A percentile compares a stretch with the other conserved stretches of the same genome.
phyloP scores from a whole-genome alignment of 2,888 invertebrate genomes.

The Ypsolopha sequella region DNA sequence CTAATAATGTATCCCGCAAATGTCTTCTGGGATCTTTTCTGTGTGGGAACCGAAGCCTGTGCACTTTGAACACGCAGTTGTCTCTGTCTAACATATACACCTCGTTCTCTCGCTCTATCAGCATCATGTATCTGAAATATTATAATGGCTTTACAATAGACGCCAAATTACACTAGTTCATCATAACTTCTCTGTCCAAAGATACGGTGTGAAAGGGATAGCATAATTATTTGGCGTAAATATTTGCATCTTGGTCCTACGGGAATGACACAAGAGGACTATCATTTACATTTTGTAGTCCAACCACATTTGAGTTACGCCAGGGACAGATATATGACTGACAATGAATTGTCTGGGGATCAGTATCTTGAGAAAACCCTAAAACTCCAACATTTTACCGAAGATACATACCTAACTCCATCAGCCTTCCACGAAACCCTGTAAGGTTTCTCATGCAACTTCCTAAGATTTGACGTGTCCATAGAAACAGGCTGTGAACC shows the following conservation, averaged over 20 bases:
- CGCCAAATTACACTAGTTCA: no score
- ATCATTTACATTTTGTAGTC: no score
- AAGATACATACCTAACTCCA: slow-evolving; percentile 80
- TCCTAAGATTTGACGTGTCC: slow-evolving; percentile 83
- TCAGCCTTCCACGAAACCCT: slow-evolving; percentile 99
- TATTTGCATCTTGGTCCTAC: no score
- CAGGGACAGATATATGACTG: no score
- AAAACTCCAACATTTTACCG: no score
- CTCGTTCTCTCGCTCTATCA: slow-evolving; percentile 87
- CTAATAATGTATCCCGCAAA: slow-evolving; percentile 86
- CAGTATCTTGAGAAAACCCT: no score
- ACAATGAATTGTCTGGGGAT: no score
- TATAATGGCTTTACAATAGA: slow-evolving; percentile 5
- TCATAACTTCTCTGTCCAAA: no score
- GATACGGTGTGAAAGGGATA: no score
- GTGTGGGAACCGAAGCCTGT: slow-evolving; percentile 83
- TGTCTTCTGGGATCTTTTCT: slow-evolving; percentile 78
- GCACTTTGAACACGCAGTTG: slow-evolving; percentile 90
- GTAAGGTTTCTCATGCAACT: slow-evolving; percentile 86
- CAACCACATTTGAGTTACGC: no score
- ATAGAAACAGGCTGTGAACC: slow-evolving; percentile 98
- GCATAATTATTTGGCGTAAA: no score
- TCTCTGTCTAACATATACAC: slow-evolving; percentile 97
- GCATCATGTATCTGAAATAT: slow-evolving; percentile 89
- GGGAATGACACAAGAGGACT: no score